phyloP scores from a whole-genome alignment of 2,888 invertebrate species.

The Lithophane socia region DNA sequence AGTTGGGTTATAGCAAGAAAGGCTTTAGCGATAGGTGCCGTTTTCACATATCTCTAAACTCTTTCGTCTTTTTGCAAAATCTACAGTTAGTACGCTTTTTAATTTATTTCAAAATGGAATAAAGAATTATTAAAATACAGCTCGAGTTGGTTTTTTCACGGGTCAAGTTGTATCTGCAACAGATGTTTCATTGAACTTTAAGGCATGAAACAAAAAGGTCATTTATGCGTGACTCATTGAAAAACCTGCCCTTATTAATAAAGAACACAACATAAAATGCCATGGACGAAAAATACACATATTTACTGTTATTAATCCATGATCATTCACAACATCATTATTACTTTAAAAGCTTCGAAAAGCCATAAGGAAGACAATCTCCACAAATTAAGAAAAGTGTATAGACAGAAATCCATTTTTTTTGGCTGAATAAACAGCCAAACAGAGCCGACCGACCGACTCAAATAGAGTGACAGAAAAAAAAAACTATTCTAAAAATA shows the following conservation, averaged over 20 bases:
- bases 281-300: conserved; percentile 30
- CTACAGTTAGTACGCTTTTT: too few species aligned
- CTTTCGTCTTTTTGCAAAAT: background rate
- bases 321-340: background rate
- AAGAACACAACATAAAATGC: conserved; percentile 36
- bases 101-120: background rate
- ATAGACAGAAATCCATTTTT: background rate
- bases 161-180: conserved; percentile 5
- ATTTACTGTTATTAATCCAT: conserved; percentile 3
- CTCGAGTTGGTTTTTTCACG: background rate
- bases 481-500: conserved; percentile 26
- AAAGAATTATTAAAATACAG: background rate
- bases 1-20: too few species aligned
- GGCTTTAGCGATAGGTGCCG: background rate
- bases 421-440: background rate
- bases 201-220: conserved; percentile 14
- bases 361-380: background rate
- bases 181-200: conserved; percentile 23
- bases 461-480: background rate
- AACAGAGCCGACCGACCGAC: background rate
- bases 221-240: conserved; percentile 31
- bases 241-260: conserved; percentile 28
- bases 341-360: background rate
- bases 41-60: too few species aligned
- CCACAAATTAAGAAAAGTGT: background rate